Percentiles rank a stretch among this genome's conserved stretches.
Conservation (phyloP, 2,888 invertebrate genomes). For the Atrina japonica region DNA sequence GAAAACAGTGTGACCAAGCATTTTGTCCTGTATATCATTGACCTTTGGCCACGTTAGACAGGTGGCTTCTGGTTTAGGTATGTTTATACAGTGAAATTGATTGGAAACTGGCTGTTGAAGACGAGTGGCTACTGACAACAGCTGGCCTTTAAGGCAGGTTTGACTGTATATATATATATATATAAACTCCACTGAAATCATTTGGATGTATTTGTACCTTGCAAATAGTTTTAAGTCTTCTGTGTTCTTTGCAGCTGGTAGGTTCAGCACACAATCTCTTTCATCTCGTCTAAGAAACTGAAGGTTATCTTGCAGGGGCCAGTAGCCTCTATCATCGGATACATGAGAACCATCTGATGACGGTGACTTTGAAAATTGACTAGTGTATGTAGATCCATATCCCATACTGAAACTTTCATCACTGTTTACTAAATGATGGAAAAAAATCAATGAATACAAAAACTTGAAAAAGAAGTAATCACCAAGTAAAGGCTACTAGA, state of each 20-base stretch:
- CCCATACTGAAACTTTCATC: slow-evolving; percentile 71
- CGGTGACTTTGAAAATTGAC: slow-evolving; percentile 68
- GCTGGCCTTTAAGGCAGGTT: no score
- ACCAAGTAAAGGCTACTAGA: no score
- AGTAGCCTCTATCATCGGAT: slow-evolving; percentile 65
- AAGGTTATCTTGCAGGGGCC: slow-evolving; percentile 63
- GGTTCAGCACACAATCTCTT: slow-evolving; percentile 85
- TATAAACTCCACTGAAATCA: background rate
- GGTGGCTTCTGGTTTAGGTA: no score
- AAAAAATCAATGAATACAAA: no score
- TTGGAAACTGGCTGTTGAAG: no score
- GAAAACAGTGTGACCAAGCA: no score
- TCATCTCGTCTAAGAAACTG: slow-evolving; percentile 70
- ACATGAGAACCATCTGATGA: slow-evolving; percentile 64
- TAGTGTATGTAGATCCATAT: slow-evolving; percentile 32
- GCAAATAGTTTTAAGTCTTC: slow-evolving; percentile 89
- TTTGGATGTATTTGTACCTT: slow-evolving; percentile 80
- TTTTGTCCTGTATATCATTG: no score
- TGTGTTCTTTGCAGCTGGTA: slow-evolving; percentile 88
- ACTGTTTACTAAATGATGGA: slow-evolving; percentile 75
- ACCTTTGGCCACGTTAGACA: no score
- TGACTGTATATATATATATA: no score
- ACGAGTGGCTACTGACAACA: no score
- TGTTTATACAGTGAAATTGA: no score
- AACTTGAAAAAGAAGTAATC: no score